Percentiles rank a stretch among this genome's conserved stretches.
These are phyloP conservation scores for Pachyramphus minor DNA, from an alignment of 2,113 vertebrate species.

Conservation along the genomic window DNA sequence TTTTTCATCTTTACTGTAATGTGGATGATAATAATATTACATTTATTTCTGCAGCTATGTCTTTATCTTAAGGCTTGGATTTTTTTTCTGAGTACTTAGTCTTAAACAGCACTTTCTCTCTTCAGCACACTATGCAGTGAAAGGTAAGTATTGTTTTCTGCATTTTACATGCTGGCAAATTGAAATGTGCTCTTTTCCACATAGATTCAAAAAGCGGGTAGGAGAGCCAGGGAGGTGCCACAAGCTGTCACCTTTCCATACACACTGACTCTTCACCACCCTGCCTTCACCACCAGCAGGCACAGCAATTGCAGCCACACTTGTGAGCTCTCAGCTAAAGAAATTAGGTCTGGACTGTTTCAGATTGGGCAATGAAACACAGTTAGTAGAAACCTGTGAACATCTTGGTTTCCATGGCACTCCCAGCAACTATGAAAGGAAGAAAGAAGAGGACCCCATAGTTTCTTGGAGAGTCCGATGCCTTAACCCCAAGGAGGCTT, in stretches of 20 bases:
- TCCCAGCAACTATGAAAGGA: not conserved
- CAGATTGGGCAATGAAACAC: not conserved
- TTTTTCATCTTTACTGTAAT: not conserved
- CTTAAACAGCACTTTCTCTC: not conserved
- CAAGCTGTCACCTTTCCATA: not conserved
- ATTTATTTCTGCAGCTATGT: not conserved
- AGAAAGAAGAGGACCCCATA: not conserved
- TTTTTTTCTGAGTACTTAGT: not conserved
- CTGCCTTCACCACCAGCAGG: not conserved
- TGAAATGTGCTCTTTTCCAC: not conserved
- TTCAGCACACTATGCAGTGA: not conserved
- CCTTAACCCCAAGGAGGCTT: not conserved
- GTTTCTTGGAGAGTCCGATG: not conserved
- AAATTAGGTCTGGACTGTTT: not conserved
- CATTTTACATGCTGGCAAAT: not conserved
- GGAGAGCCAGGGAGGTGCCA: accelerated
- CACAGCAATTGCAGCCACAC: not conserved
- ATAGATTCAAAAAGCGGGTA: not conserved
- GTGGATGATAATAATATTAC: not conserved
- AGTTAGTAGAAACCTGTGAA: not conserved
- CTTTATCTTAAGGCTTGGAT: not conserved
- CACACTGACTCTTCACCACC: not conserved
- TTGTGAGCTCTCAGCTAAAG: not conserved
- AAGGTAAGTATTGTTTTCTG: not conserved
- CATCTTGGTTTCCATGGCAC: constrained; percentile 8